Evolutionary conservation across 2,113 vertebrate genomes (phyloP).

Genomic region (Phalacrocorax brasilianus): DNA sequence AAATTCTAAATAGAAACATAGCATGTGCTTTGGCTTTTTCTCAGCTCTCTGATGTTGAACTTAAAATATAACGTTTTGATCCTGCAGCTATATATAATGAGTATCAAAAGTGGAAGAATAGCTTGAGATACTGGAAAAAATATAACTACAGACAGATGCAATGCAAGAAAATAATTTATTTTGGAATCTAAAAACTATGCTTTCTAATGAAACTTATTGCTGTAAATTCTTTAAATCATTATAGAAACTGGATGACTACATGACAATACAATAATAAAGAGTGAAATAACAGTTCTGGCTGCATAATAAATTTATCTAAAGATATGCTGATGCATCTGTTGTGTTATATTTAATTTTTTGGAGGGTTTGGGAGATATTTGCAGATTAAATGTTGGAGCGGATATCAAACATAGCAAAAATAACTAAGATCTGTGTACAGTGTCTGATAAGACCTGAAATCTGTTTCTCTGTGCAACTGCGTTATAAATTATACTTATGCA

Average conservation of each 20-base stretch:
- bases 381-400: background rate
- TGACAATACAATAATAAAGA: background rate
- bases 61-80: background rate
- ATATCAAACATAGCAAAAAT: background rate
- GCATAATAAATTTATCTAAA: background rate
- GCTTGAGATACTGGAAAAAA: background rate
- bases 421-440: background rate
- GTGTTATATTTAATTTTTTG: background rate
- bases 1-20: background rate
- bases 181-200: background rate
- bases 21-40: background rate
- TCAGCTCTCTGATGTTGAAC: background rate
- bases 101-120: background rate
- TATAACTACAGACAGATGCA: background rate
- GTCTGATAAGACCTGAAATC: background rate
- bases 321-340: slow-evolving; percentile 9
- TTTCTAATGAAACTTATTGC: background rate
- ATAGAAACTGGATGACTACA: background rate
- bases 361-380: background rate
- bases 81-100: background rate
- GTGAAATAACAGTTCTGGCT: background rate
- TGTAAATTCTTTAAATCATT: background rate
- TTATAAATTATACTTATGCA: background rate
- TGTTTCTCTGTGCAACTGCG: background rate
- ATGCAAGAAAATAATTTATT: background rate